phyloP scores from a whole-genome alignment of 2,113 vertebrate species.

The Proteles cristata region DNA sequence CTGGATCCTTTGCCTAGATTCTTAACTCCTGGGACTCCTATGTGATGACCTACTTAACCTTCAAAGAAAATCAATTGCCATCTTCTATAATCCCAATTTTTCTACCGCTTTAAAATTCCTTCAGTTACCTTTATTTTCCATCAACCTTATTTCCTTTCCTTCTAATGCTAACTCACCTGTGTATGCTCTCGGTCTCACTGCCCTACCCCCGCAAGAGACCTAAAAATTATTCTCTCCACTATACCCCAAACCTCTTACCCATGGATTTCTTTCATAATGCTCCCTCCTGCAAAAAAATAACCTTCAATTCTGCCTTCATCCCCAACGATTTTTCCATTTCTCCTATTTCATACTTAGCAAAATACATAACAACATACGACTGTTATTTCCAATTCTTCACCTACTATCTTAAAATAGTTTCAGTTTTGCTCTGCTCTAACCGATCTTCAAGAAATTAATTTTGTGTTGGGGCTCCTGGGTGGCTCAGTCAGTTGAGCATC shows the following conservation, averaged over 20 bases:
- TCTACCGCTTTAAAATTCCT: not conserved
- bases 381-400: not conserved
- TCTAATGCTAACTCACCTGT: not conserved
- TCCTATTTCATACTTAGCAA: not conserved
- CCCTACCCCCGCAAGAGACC: not conserved
- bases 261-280: not conserved
- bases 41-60: not conserved
- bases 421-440: not conserved
- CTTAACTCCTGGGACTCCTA: not conserved
- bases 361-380: not conserved
- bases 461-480: not conserved
- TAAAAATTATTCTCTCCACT: not conserved
- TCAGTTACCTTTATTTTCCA: not conserved
- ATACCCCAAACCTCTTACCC: not conserved
- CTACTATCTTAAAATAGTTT: not conserved
- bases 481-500: no score
- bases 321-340: not conserved
- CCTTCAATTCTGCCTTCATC: not conserved
- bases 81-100: not conserved
- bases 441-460: constrained; percentile 19
- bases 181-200: not conserved
- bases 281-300: not conserved
- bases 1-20: not conserved
- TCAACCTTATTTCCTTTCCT: not conserved
- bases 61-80: not conserved